Base-by-base conservation (phyloP, 2,888 invertebrate species). In the Brachypterus glaber region DNA sequence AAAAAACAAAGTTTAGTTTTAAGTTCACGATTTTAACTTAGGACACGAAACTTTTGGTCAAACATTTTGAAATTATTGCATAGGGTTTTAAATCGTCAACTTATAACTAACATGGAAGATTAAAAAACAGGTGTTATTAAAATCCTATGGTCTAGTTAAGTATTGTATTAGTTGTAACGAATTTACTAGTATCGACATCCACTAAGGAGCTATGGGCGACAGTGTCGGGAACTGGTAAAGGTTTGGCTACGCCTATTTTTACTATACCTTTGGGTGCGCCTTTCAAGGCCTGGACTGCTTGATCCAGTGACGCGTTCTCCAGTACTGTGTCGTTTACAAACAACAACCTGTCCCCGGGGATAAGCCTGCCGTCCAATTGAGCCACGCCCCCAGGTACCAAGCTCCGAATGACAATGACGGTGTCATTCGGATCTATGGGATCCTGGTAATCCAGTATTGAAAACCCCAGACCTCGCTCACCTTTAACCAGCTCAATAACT, bases 341-440 rank as follows among this genome's bases (percentile, higher is more conserved):
- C 17, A 91, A 71, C 52, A 91, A 72, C 35, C 98, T 76, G 70
- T 98, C 98, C 2, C 98, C 98, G 1, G 98, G 98, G 48, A 97
- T 92, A 40, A 98, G 77, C 13, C 95, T 77, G n/a, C 96, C 97
- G 66, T 97, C 96, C 51, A 89, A 74, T 64, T 95, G 93, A 30
- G 98, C 98, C 34, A 96, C 95, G 13, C 98, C 98, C 33, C 96
- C 97, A 15, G 97, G 98, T 42, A 98, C 98, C 53, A 98, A 74
- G 51, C 95, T 95, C 51, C 97, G 80, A 62, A 98, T 95, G 52
- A 98, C 96, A 60, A 98, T 97, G 58, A 98, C 84, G 43, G 95
- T 95, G 67, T 96, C 93, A 55, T 87, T 81, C 30, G 93, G 90
- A 67, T 97, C 93, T 66, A 93, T 76, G 18, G 97, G 97, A 72